These are phyloP conservation scores for Stenoptilia bipunctidactyla DNA, from an alignment of 2,888 invertebrate genomes.

Conservation along the genomic window DNA sequence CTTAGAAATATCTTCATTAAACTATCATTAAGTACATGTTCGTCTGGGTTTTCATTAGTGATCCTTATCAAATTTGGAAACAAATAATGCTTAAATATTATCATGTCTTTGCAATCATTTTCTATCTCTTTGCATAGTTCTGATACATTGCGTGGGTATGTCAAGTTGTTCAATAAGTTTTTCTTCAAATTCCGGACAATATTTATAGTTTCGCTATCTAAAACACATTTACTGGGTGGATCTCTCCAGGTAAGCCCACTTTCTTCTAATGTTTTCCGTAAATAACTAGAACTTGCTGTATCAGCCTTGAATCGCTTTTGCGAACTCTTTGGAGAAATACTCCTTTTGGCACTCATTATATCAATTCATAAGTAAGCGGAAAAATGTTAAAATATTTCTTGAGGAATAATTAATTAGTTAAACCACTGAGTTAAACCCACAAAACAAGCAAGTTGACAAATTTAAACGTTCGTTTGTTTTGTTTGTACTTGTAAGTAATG, in stretches of 20 bases:
- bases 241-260: conserved; percentile 39
- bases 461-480: too few species aligned
- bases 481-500: too few species aligned
- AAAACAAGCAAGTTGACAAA: too few species aligned
- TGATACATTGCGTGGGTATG: conserved; percentile 68
- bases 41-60: conserved; percentile 31
- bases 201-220: conserved; percentile 48
- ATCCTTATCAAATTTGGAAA: conserved; percentile 45
- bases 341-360: too few species aligned
- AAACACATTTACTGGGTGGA: conserved; percentile 40
- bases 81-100: conserved; percentile 37
- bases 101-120: conserved; percentile 31
- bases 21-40: conserved; percentile 60
- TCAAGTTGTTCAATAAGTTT: conserved; percentile 41
- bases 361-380: too few species aligned
- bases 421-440: too few species aligned
- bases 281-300: conserved; percentile 25
- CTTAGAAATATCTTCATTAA: conserved; percentile 75
- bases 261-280: conserved; percentile 33
- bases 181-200: conserved; percentile 61
- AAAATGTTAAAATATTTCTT: too few species aligned
- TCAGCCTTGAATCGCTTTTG: conserved; percentile 30
- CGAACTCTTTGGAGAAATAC: conserved; percentile 15
- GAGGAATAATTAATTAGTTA: too few species aligned
- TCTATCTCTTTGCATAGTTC: conserved; percentile 64